Percentiles rank a stretch among this genome's conserved stretches.
Evolutionary conservation across 2,888 invertebrate genomes (phyloP).

Genomic region (Macaria liturata): DNA sequence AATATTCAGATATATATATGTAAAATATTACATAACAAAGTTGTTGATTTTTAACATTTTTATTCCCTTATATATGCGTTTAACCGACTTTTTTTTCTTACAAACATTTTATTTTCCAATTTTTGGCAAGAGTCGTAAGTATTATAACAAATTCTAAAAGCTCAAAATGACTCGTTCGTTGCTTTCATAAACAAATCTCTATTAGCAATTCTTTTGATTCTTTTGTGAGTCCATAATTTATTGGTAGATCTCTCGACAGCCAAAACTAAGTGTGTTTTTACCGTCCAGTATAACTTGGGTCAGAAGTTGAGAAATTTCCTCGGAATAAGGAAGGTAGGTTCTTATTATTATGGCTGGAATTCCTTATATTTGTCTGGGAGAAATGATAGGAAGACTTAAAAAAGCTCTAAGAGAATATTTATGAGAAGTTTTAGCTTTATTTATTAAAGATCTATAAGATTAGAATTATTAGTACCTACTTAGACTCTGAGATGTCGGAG

Average conservation of each 20-base stretch:
- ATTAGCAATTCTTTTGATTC: slow-evolving; percentile 18
- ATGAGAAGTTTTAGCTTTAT: slow-evolving; percentile 9
- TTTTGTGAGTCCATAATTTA: slow-evolving; percentile 20
- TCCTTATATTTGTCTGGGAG: not conserved
- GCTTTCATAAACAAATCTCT: slow-evolving; percentile 11
- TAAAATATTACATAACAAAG: too few species aligned
- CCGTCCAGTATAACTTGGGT: slow-evolving; percentile 8
- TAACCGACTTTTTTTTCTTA: too few species aligned
- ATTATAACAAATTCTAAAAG: too few species aligned
- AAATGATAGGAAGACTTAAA: slow-evolving; percentile 12
- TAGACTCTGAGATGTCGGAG: too few species aligned
- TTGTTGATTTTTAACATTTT: too few species aligned
- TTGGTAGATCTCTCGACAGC: slow-evolving; percentile 2
- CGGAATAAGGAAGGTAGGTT: slow-evolving; percentile 6
- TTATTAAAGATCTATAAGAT: too few species aligned
- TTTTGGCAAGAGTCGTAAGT: too few species aligned
- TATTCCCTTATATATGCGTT: too few species aligned
- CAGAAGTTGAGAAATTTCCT: slow-evolving; percentile 14
- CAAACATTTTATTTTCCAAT: too few species aligned
- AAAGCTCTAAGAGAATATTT: slow-evolving; percentile 22
- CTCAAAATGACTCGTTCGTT: slow-evolving; percentile 14
- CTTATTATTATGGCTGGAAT: too few species aligned
- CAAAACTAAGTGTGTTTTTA: slow-evolving; percentile 22
- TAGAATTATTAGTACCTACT: too few species aligned
- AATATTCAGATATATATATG: too few species aligned